phyloP scores from a whole-genome alignment of 2,113 vertebrate genomes.

The Pristiophorus japonicus region DNA sequence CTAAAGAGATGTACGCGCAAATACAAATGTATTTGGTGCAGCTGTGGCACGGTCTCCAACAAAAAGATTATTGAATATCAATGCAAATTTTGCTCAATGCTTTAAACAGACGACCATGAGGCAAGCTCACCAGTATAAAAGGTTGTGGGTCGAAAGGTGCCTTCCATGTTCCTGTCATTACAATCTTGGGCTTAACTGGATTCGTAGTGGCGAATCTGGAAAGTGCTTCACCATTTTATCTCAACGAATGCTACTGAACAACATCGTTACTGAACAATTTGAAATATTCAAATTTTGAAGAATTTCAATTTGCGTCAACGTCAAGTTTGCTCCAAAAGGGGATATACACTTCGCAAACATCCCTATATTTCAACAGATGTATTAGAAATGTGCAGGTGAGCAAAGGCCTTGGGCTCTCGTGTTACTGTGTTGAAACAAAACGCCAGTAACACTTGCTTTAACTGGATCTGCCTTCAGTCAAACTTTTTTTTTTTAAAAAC shows the following conservation, averaged over 20 bases:
- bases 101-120: not conserved
- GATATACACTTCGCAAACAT: not conserved
- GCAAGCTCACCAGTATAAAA: not conserved
- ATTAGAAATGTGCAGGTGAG: not conserved
- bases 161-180: not conserved
- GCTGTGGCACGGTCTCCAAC: not conserved
- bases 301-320: not conserved
- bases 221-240: too few relatives aligned
- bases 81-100: not conserved
- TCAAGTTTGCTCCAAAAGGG: not conserved
- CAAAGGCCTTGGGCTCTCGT: not conserved
- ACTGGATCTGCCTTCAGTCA: not conserved
- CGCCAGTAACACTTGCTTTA: not conserved
- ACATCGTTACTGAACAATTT: not conserved
- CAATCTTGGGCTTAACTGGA: not conserved
- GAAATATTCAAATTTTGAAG: not conserved
- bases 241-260: not conserved
- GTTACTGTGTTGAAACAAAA: not conserved
- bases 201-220: not conserved
- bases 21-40: not conserved
- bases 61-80: not conserved
- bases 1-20: not conserved
- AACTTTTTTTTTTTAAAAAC: not conserved
- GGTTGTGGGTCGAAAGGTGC: not conserved
- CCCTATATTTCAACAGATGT: not conserved